Evolutionary conservation across 2,797 vertebrate genomes (phyloP), one percentile per base, ranked within the genome.

Genomic region (Aldrovandia affinis): DNA sequence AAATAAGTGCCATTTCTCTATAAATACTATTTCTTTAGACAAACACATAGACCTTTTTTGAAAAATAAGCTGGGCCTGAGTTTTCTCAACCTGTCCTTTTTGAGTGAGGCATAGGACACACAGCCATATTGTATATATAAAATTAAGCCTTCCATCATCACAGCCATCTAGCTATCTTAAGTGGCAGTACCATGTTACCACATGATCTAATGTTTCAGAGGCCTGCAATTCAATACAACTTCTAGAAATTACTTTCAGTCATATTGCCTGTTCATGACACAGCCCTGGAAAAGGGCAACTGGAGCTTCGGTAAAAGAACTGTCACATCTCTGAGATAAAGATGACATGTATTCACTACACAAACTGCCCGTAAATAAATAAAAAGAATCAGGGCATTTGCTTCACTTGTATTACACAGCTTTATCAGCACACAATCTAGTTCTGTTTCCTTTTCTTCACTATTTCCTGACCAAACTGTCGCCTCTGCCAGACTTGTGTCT

Each of bases 121-220:
- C 73, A 89, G 88, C 91, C 93, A 93, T 93, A 94, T 94, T 91
- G 92, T 92, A 93, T 93, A 91, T 86, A 86, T 92, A 94, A 93
- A 92, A 94, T 94, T 89, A 55, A 95, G 93, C 87, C 87, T 90
- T 92, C 93, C 89, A 92, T 94, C 94, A 94, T 89, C 80, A 18
- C 55, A 88, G 90, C 91, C 94, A 95, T 95, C 94, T 91, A 81
- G 87, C 91, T 92, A 96, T 96, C 94, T 95, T 95, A 96, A 95
- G 94, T 95, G 95, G 94, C 94, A 93, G 92, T 93, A 94, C 94
- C 92, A 90, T 92, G 94, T 95, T 94, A 95, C 93, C 90, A 89
- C 88, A 88, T 86, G 63, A 92, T 93, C 89, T 96, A 93, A 86
- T 88, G 89, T 95, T 96, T 94, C 95, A 94, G 91, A 85, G 89